A percentile compares a stretch with the other conserved stretches of the same genome.
phyloP scores from a whole-genome alignment of 2,888 invertebrate genomes.

The Leptura quadrifasciata region DNA sequence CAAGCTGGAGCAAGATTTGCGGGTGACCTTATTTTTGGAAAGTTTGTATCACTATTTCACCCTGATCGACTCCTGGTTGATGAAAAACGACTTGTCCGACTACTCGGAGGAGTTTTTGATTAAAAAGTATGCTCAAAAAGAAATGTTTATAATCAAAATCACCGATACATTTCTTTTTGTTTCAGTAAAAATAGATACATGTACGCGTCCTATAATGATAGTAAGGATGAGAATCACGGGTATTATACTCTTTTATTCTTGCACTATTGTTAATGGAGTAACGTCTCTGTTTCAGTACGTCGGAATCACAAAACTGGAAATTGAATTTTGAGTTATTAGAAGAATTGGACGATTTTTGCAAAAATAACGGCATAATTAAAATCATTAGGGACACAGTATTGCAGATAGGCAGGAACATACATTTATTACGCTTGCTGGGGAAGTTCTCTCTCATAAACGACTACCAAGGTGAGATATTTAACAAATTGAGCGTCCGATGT shows the following conservation, averaged over 20 bases:
- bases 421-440: conserved; percentile 66
- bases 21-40: conserved; percentile 68
- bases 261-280: background rate
- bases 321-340: conserved; percentile 56
- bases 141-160: background rate
- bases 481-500: background rate
- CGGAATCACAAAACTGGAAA: conserved; percentile 45
- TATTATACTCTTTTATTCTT: background rate
- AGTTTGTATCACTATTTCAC: conserved; percentile 68
- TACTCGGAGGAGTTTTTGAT: conserved; percentile 69
- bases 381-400: conserved; percentile 66
- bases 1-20: conserved; percentile 69
- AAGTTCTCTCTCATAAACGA: conserved; percentile 65
- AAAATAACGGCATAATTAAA: conserved; percentile 64
- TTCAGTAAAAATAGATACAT: conserved; percentile 43
- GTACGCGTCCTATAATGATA: conserved; percentile 16
- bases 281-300: conserved; percentile 36
- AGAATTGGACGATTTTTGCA: conserved; percentile 57
- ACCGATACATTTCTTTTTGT: conserved; percentile 12
- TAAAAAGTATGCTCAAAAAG: conserved; percentile 41
- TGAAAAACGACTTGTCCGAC: conserved; percentile 68
- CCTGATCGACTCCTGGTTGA: conserved; percentile 69
- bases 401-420: conserved; percentile 70
- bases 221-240: conserved; percentile 9
- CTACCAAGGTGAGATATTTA: conserved; percentile 57